Evolutionary conservation across 2,113 vertebrate genomes (phyloP), one percentile per base, ranked within the genome.

Genomic region (Tyto alba): DNA sequence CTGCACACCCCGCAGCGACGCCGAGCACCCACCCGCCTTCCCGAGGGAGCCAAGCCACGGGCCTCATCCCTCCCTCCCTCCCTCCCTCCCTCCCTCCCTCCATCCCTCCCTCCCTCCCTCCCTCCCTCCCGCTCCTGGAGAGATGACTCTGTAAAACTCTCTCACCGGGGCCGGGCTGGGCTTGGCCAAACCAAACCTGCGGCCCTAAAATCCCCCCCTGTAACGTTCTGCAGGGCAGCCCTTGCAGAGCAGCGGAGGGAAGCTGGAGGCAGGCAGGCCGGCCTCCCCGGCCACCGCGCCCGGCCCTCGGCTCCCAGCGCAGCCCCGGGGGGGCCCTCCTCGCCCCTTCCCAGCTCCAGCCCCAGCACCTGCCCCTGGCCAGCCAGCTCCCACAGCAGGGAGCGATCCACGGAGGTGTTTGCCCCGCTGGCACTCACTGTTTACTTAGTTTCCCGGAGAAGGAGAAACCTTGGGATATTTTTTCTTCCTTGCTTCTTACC

Each of bases 361-460:
- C 41, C 53, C 29, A 2, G 48, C 41, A 11, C 29, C 15, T 9
- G 2, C 1, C 0, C 16, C 34, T 2, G 29, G 34, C 29, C 47
- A 43, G 69, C 13, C 32, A 25, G 47, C 26, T 27, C 34, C 62
- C 36, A 5, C 0, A 4, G 66, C 27, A 25, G 47, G 59, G 26
- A 50, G 48, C 0, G 3, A 62, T 22, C 30, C 66, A 10, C 1
- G 0, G 79, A 36, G 27, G 22, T 3, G 2, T 5, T 1, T 25
- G 60, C 29, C 62, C 62, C 1, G 0, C 19, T 11, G 56, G 27
- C 18, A 29, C 48, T 52, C 62, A 10, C 38, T 1, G 1, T 21
- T 63, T 30, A 5, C 47, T 45, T 10, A 4, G 25, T 36, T 77
- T 82, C 25, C 34, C 10, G 36, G 21, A 82, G 53, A 25, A 62